Evolutionary conservation across 2,888 invertebrate species (phyloP).

Genomic region (Heliconius erato): DNA sequence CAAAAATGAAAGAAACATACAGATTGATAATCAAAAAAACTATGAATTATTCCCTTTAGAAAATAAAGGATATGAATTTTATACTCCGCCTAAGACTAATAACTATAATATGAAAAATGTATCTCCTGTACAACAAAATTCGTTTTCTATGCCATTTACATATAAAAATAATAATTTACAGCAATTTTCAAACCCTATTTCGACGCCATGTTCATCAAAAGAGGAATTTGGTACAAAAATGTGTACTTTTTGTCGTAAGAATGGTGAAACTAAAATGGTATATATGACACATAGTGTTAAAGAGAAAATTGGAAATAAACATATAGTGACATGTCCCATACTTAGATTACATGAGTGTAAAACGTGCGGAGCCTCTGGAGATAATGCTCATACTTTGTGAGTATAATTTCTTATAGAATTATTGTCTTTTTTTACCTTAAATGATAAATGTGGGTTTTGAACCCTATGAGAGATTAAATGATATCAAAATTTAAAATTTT

Average conservation of each 20-base stretch:
- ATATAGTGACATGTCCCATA: slow-evolving; percentile 76
- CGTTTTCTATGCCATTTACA: not conserved
- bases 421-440: no score
- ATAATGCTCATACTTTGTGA: slow-evolving; percentile 81
- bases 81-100: slow-evolving; percentile 56
- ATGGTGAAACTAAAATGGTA: slow-evolving; percentile 76
- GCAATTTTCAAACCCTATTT: slow-evolving; percentile 30
- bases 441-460: no score
- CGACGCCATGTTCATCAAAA: slow-evolving; percentile 44
- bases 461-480: no score
- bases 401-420: slow-evolving; percentile 54
- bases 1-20: not conserved
- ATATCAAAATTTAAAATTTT: no score
- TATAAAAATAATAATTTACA: not conserved
- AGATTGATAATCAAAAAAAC: slow-evolving; percentile 37
- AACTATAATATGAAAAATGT: slow-evolving; percentile 1
- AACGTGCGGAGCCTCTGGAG: slow-evolving; percentile 72
- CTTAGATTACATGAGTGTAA: slow-evolving; percentile 73
- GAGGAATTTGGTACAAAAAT: slow-evolving; percentile 57
- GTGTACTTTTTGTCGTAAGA: slow-evolving; percentile 79
- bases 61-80: slow-evolving; percentile 59
- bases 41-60: slow-evolving; percentile 73
- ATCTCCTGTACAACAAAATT: not conserved
- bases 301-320: slow-evolving; percentile 64
- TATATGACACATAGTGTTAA: slow-evolving; percentile 74